These are phyloP conservation scores for Iphiclides podalirius DNA, from an alignment of 2,888 invertebrate species.

Conservation along the genomic window DNA sequence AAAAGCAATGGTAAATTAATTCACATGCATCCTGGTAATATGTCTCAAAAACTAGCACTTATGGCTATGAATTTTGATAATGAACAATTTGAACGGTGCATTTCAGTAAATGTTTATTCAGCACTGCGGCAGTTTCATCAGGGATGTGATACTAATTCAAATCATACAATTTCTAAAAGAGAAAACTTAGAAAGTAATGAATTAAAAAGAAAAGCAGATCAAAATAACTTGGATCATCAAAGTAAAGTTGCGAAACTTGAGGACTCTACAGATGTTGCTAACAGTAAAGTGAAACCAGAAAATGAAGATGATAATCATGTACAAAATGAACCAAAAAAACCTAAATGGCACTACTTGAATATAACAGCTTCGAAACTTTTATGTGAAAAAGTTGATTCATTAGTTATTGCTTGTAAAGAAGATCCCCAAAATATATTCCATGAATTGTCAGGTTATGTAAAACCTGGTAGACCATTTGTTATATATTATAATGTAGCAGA, in stretches of 20 bases:
- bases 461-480: constrained; percentile 90
- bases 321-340: constrained; percentile 64
- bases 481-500: constrained; percentile 90
- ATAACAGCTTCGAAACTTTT: constrained; percentile 83
- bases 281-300: constrained; percentile 21
- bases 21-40: constrained; percentile 90
- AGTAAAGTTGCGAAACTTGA: constrained; percentile 51
- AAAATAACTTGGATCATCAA: constrained; percentile 35
- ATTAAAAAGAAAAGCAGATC: constrained; percentile 50
- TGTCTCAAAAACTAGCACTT: constrained; percentile 88
- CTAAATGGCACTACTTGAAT: constrained; percentile 86
- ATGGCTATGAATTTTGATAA: constrained; percentile 89
- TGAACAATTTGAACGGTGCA: constrained; percentile 84
- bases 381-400: constrained; percentile 84
- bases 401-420: constrained; percentile 90
- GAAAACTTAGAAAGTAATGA: constrained; percentile 41
- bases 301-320: constrained; percentile 23
- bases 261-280: constrained; percentile 25
- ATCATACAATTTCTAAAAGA: constrained; percentile 34
- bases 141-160: constrained; percentile 61
- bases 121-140: constrained; percentile 85
- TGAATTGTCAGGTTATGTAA: constrained; percentile 87
- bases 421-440: constrained; percentile 91
- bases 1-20: constrained; percentile 83
- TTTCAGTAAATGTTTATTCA: constrained; percentile 88